Conservation (phyloP, 2,113 vertebrate species). For the Alethe castanea region DNA sequence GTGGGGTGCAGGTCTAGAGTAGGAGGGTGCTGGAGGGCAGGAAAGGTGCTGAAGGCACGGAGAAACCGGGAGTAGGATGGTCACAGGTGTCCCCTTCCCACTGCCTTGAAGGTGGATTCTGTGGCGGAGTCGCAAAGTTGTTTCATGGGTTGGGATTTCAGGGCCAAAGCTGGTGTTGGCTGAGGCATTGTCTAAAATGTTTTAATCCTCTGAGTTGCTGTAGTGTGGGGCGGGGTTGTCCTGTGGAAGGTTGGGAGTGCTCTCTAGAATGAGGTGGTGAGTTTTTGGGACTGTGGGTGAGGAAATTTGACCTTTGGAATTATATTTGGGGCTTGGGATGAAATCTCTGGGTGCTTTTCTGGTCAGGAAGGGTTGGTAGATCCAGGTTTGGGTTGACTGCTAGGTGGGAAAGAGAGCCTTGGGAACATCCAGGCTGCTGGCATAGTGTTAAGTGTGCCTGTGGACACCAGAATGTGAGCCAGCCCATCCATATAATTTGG, state of each 20-base stretch:
- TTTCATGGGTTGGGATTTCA: background rate
- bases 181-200: background rate
- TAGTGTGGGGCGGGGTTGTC: accelerated
- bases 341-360: background rate
- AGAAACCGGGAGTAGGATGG: accelerated
- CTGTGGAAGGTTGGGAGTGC: background rate
- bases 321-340: background rate
- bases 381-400: background rate
- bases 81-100: accelerated
- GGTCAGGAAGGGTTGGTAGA: background rate
- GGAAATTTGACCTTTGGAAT: background rate
- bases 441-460: accelerated
- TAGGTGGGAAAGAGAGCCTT: background rate
- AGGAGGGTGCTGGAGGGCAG: too few species aligned
- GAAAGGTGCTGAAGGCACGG: background rate
- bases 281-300: background rate
- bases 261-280: background rate
- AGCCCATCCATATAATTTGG: background rate
- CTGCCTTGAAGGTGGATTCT: background rate
- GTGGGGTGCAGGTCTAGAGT: background rate
- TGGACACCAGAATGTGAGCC: background rate
- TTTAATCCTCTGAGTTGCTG: background rate
- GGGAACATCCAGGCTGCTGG: background rate
- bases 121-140: accelerated
- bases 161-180: background rate